These are phyloP conservation scores for Lacanobia oleracea DNA, from an alignment of 2,888 invertebrate genomes.

Conservation along the genomic window DNA sequence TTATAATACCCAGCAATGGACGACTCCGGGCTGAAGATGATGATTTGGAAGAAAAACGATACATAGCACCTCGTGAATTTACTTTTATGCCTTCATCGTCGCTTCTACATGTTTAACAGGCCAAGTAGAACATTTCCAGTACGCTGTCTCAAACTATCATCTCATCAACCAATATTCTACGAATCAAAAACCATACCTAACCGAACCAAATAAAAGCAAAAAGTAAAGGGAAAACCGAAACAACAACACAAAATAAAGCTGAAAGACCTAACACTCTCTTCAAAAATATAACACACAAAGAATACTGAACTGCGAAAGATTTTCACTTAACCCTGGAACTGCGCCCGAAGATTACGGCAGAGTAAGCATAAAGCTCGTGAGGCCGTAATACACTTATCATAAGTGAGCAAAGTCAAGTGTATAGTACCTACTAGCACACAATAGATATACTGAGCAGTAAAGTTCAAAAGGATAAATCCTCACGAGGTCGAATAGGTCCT, in stretches of 20 bases:
- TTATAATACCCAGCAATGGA: no score
- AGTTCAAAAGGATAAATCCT: constrained; percentile 19
- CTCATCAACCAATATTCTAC: no score
- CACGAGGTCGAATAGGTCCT: no score
- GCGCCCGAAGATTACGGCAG: constrained; percentile 20
- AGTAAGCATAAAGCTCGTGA: constrained; percentile 28
- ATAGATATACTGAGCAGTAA: background rate
- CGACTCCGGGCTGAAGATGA: no score
- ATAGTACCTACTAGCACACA: constrained; percentile 2
- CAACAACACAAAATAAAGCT: background rate
- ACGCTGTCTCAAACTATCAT: no score
- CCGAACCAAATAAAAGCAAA: no score
- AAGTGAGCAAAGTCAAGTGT: constrained; percentile 37
- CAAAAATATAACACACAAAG: constrained; percentile 4
- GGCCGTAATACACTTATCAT: constrained; percentile 40
- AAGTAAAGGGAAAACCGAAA: background rate
- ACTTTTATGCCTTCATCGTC: background rate
- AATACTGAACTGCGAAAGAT: constrained; percentile 10
- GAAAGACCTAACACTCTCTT: background rate
- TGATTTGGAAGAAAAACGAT: no score
- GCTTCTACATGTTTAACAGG: background rate
- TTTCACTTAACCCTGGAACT: constrained; percentile 33
- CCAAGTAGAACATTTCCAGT: no score
- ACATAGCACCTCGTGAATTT: no score
- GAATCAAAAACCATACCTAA: no score